Evolutionary conservation across 2,797 vertebrate species (phyloP), one percentile per base, ranked within the genome.

Genomic region (Balearica regulorum): DNA sequence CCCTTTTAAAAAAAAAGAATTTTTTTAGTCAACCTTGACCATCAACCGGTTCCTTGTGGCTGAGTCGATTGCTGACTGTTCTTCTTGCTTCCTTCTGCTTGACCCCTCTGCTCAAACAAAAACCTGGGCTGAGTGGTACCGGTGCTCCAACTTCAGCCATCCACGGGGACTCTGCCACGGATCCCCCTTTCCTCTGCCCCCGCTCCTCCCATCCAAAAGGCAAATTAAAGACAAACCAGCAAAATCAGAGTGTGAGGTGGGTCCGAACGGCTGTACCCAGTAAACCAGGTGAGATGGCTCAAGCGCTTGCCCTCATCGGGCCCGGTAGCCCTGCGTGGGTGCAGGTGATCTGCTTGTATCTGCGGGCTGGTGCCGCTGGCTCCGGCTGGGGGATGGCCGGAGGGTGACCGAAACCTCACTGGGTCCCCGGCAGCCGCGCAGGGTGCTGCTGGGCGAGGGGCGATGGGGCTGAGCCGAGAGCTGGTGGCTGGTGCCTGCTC

Each of bases 311-410:
- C 64, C 29, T 39, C 37, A 10, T 14, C 57, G 2, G 1, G 66
- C 9, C 13, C 22, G 0, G 0, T 9, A 25, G 57, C 54, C 49
- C 35, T 1, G 2, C 1, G 0, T 13, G 53, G 24, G 21, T 22
- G 10, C 13, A 4, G 72, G 43, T 68, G 37, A 21, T 43, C n/a
- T 5, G 21, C 18, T 58, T 2, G 5, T 24, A 3, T 3, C 39
- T 19, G 37, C 0, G 4, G 44, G 62, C 6, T 8, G 55, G 5
- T 4, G 33, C 39, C 0, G 1, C 60, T 51, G 70, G 29, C 60
- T 72, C 37, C 0, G 1, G 10, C 39, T 11, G 6, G 18, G 49
- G 25, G 13, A 12, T 1, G 3, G 39, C 39, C 26, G 19, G 53
- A 31, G 66, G n/a, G 8, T 12, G 35, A 43, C 49, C 16, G 33